Evolutionary conservation across 2,113 vertebrate species (phyloP).

Genomic region (Petrocephalus microphthalmus): DNA sequence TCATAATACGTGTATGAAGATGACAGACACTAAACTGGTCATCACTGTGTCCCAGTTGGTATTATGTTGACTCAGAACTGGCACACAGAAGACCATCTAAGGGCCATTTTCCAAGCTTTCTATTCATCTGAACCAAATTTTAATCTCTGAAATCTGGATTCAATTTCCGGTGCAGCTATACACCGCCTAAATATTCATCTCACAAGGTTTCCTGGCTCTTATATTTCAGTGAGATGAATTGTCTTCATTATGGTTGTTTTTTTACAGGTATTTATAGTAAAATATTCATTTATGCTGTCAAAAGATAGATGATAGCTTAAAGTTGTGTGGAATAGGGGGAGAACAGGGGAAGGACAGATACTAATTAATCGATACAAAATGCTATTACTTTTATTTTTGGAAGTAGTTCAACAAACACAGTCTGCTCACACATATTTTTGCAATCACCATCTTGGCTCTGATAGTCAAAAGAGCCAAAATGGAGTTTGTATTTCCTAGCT

Average conservation of each 20-base stretch:
- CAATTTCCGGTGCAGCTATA: constrained; percentile 9
- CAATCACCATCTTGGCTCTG: neutral
- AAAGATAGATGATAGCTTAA: constrained; percentile 1
- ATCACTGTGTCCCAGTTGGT: neutral
- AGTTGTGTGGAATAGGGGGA: neutral
- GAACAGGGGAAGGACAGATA: neutral
- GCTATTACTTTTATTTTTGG: neutral
- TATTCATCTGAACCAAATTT: neutral
- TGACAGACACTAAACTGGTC: neutral
- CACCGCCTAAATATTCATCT: constrained; percentile 5
- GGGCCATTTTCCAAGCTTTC: constrained; percentile 1
- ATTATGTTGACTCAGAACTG: neutral
- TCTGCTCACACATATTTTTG: neutral
- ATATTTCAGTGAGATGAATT: neutral
- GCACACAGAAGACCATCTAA: neutral
- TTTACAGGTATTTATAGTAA: neutral
- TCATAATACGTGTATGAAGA: neutral
- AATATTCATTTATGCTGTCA: neutral
- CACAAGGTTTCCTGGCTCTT: neutral
- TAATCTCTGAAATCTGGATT: constrained; percentile 10
- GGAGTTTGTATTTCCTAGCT: neutral
- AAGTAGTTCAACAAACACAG: neutral
- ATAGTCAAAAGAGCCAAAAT: neutral
- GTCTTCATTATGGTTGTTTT: neutral
- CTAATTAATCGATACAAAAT: neutral